These are phyloP conservation scores for Ferdinandea cuprea DNA, from an alignment of 2,888 invertebrate species.

Conservation along the genomic window DNA sequence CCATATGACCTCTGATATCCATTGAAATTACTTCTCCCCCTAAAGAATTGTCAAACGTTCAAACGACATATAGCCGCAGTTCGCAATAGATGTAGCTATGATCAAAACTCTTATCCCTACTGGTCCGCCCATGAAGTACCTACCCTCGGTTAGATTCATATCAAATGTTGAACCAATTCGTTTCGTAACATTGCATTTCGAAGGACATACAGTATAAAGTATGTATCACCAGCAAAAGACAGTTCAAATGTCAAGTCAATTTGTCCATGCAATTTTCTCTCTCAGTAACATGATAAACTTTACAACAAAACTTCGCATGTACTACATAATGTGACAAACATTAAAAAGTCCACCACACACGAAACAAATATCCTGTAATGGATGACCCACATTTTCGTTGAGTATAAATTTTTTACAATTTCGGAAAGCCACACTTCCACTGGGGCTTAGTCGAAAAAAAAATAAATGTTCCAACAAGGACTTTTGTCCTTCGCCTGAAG, in stretches of 20 bases:
- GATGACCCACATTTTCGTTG: slow-evolving; percentile 49
- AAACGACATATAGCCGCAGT: too few species aligned
- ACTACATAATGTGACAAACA: slow-evolving; percentile 28
- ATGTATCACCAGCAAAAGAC: background rate
- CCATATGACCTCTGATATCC: too few species aligned
- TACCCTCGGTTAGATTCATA: background rate
- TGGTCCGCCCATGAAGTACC: too few species aligned
- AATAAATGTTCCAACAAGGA: slow-evolving; percentile 53
- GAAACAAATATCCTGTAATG: slow-evolving; percentile 14
- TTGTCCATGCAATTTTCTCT: slow-evolving; percentile 26
- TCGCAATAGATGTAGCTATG: too few species aligned
- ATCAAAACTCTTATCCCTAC: too few species aligned
- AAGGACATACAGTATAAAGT: background rate
- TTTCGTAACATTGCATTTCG: background rate
- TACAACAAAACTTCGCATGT: background rate
- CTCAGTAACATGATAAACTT: background rate
- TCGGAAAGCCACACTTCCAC: slow-evolving; percentile 38
- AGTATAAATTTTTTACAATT: slow-evolving; percentile 54
- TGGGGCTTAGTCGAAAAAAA: slow-evolving; percentile 54
- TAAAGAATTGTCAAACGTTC: too few species aligned
- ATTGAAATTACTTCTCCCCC: too few species aligned
- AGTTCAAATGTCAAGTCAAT: slow-evolving; percentile 41
- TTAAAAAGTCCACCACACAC: slow-evolving; percentile 23
- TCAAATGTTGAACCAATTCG: slow-evolving; percentile 3
- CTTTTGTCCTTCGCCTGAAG: slow-evolving; percentile 21